A percentile compares a stretch with the other conserved stretches of the same genome.
phyloP scores from a whole-genome alignment of 2,113 vertebrate genomes.

The Seriola aureovittata region DNA sequence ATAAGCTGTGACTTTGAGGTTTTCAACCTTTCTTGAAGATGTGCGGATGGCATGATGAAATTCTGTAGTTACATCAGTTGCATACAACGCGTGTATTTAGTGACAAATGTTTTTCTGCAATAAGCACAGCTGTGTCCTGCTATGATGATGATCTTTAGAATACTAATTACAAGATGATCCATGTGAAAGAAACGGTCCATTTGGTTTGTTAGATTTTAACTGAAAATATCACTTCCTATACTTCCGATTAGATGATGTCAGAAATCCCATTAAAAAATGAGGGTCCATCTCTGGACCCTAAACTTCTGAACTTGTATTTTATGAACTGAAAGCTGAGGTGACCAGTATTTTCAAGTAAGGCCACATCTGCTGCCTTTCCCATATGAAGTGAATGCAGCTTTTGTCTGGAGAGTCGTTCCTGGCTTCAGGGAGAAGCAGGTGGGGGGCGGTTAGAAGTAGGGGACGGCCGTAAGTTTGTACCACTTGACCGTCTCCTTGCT shows the following conservation, averaged over 20 bases:
- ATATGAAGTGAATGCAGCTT: slow-evolving; percentile 47
- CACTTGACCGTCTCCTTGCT: slow-evolving; percentile 96
- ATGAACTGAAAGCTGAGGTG: slow-evolving; percentile 29
- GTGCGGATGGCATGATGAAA: not conserved
- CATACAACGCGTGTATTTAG: not conserved
- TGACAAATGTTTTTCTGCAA: slow-evolving; percentile 29
- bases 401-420: slow-evolving; percentile 24
- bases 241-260: slow-evolving; percentile 9
- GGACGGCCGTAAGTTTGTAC: slow-evolving; percentile 93
- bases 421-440: not conserved
- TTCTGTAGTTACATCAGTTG: not conserved
- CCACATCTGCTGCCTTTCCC: slow-evolving; percentile 25
- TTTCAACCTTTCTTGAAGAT: not conserved
- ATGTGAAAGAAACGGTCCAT: slow-evolving; percentile 15
- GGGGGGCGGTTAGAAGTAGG: slow-evolving; percentile 84
- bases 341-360: slow-evolving; percentile 58
- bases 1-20: not conserved
- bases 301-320: not conserved
- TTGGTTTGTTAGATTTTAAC: slow-evolving; percentile 36
- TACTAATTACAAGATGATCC: slow-evolving; percentile 4
- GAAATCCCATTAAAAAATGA: slow-evolving; percentile 6
- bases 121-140: not conserved
- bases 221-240: slow-evolving; percentile 15
- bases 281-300: not conserved
- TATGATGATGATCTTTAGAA: not conserved